phyloP scores from a whole-genome alignment of 2,797 vertebrate genomes.

The Eidolon dupreanum region DNA sequence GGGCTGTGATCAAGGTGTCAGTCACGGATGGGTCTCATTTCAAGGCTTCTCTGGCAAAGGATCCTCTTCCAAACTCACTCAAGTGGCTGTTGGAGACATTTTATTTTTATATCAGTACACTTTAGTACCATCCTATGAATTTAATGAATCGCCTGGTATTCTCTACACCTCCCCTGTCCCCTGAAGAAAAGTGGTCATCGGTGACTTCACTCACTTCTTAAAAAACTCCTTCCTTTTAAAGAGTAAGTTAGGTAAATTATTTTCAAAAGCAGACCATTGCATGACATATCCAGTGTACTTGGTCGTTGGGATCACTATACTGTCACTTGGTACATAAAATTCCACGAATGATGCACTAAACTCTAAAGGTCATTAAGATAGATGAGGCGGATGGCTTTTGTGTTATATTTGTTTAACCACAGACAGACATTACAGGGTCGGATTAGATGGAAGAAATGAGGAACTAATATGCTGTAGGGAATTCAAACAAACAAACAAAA shows the following conservation, averaged over 20 bases:
- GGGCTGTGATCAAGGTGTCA: background rate
- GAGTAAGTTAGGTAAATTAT: constrained; percentile 30
- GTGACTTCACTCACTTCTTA: background rate
- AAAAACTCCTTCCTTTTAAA: background rate
- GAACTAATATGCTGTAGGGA: background rate
- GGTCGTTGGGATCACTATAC: background rate
- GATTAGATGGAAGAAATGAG: background rate
- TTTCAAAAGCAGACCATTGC: background rate
- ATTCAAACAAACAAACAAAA: background rate
- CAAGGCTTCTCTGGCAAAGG: background rate
- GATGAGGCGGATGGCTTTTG: background rate
- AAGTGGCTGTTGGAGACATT: background rate
- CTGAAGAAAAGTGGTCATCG: background rate
- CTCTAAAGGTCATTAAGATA: background rate
- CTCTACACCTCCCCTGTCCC: background rate
- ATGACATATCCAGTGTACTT: background rate
- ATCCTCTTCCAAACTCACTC: background rate
- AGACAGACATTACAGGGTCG: background rate
- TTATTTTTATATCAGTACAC: background rate
- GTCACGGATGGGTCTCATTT: background rate
- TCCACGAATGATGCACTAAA: background rate
- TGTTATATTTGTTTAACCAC: background rate
- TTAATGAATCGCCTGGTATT: background rate
- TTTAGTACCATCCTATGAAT: background rate
- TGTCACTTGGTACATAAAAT: constrained; percentile 28